Conservation (phyloP, 2,113 vertebrate genomes). For the Bettongia penicillata region DNA sequence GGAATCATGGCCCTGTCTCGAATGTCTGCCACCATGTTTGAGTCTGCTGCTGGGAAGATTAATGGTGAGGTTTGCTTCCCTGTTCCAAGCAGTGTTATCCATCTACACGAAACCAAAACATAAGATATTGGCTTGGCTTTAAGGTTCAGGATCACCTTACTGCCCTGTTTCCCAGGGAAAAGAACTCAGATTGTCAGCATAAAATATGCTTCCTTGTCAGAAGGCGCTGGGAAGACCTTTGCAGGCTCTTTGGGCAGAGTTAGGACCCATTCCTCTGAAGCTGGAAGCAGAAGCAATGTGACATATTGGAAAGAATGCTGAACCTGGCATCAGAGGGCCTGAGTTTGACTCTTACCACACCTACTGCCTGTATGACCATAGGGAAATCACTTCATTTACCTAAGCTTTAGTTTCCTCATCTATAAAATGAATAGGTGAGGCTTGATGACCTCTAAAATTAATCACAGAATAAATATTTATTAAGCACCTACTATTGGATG, state of each 20-base stretch:
- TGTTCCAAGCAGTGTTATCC: conserved; percentile 12
- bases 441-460: background rate
- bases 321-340: background rate
- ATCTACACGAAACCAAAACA: conserved; percentile 21
- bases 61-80: background rate
- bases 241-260: conserved; percentile 42
- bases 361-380: background rate
- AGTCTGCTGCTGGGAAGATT: conserved; percentile 55
- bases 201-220: background rate
- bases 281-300: background rate
- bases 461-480: background rate
- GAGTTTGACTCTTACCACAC: background rate
- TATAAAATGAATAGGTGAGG: background rate
- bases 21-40: conserved; percentile 37
- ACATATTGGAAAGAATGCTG: background rate
- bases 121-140: conserved; percentile 34
- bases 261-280: background rate
- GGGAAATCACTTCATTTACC: background rate
- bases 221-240: conserved; percentile 1
- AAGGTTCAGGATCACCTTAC: conserved; percentile 44
- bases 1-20: conserved; percentile 44
- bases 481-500: background rate
- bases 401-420: background rate
- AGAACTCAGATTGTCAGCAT: conserved; percentile 61
- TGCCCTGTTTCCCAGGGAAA: conserved; percentile 64